Evolutionary conservation across 2,113 vertebrate genomes (phyloP).

Genomic region (Leptodactylus fuscus): DNA sequence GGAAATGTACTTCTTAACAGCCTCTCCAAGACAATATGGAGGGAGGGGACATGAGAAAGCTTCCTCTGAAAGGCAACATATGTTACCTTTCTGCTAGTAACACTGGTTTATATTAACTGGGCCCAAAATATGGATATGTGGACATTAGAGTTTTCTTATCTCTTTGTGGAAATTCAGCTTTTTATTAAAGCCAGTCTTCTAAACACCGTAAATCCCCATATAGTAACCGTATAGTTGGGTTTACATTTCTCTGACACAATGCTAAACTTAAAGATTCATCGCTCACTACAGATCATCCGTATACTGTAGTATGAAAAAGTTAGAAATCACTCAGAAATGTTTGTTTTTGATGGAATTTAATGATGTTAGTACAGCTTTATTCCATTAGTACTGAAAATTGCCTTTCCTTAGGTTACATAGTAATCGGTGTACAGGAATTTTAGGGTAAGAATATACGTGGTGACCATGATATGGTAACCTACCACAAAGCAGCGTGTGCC

Average conservation of each 20-base stretch:
- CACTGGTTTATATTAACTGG: not conserved
- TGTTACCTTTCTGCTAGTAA: slow-evolving; percentile 5
- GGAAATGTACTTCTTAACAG: slow-evolving; percentile 19
- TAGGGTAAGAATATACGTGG: no score
- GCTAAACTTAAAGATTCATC: not conserved
- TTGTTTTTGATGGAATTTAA: not conserved
- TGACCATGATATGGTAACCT: no score
- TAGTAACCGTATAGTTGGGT: no score
- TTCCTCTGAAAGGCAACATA: slow-evolving; percentile 19
- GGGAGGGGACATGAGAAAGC: slow-evolving; percentile 11
- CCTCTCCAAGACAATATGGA: slow-evolving; percentile 18
- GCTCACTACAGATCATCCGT: not conserved
- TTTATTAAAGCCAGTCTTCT: not conserved
- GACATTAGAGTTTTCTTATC: not conserved
- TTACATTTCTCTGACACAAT: no score
- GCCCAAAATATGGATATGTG: not conserved
- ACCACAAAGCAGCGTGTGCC: no score
- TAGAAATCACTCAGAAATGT: not conserved
- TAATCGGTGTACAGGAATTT: not conserved
- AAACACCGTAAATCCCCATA: not conserved
- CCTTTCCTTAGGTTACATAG: not conserved
- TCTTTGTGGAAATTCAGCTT: not conserved
- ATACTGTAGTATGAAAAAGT: not conserved
- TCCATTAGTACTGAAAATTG: not conserved
- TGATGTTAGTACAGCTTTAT: not conserved